Base-by-base conservation (phyloP, 2,113 vertebrate genomes). In the Antennarius striatus region DNA sequence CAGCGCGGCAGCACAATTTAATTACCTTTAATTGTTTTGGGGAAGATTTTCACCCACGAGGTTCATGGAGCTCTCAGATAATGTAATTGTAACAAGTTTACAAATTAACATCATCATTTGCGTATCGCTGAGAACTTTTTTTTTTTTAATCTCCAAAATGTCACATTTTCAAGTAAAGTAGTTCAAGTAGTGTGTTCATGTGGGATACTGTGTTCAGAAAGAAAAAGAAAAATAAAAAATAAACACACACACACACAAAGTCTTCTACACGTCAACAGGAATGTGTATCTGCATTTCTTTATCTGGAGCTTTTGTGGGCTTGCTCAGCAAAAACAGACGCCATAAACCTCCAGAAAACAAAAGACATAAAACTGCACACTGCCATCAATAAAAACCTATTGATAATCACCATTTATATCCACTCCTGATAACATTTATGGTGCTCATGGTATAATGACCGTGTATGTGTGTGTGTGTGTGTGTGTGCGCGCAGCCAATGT, bases 261-360 rank as follows among this genome's bases (percentile, higher is more conserved):
- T 16, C 0, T 9, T 39, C 47, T 9, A 17, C 1, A 68, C 43
- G 39, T 56, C 42, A 63, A 42, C 30, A 13, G n/a, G 46, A 59
- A 45, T 39, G 51, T 14, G 53, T 58, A 54, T 73, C 47, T 53
- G 65, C 54, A 68, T 73, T 77, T 68, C 80, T 80, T 82, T 75
- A 87, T 88, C 75, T 45, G n/a, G 58, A 40, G 46, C 71, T 63
- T 63, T 10, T 8, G 1, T 46, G 22, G 45, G 30, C 65, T 77
- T 58, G 46, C 62, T 88, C 80, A 87, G 84, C 88, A 71, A 66
- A 66, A 54, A 49, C 8, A 0, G 1, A 8, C 46, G 68, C 59
- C 45, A 22, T 80, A 85, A 82, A 82, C 61, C 30, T 71, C 50
- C 12, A 6, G 39, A 36, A 43, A 49, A 40, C 5, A 40, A 40